phyloP scores from a whole-genome alignment of 2,888 invertebrate genomes.

The Megastigmus dorsalis region DNA sequence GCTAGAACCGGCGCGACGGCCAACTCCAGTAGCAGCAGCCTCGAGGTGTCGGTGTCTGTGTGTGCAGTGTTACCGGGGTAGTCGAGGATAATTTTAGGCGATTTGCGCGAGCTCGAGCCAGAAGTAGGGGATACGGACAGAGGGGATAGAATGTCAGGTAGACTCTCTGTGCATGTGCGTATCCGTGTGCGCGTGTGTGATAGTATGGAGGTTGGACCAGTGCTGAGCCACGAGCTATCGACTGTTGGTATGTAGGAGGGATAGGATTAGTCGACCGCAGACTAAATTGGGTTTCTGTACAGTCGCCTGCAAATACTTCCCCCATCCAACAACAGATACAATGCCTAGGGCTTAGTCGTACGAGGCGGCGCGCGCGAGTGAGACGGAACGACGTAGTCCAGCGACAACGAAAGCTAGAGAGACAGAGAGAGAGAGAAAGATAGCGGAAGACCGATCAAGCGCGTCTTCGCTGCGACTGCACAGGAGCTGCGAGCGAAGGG shows the following conservation, averaged over 20 bases:
- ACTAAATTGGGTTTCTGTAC: conserved; percentile 73
- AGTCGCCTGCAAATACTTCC: conserved; percentile 70
- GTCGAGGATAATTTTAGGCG: conserved; percentile 56
- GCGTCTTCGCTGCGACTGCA: neutral
- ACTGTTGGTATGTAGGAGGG: conserved; percentile 70
- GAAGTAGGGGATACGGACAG: neutral
- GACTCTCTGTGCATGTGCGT: neutral
- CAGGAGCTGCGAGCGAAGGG: neutral
- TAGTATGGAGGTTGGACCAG: conserved; percentile 52
- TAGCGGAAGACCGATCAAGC: conserved; percentile 53
- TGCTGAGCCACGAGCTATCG: conserved; percentile 68
- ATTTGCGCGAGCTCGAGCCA: conserved; percentile 36
- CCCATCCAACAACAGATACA: conserved; percentile 58
- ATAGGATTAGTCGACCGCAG: conserved; percentile 72
- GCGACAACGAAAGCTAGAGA: neutral
- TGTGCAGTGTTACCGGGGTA: neutral
- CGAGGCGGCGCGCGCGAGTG: no score
- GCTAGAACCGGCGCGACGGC: neutral
- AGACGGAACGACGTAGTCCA: conserved; percentile 1
- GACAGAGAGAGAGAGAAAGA: conserved; percentile 3
- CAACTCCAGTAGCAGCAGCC: no score
- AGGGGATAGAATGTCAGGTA: conserved; percentile 34
- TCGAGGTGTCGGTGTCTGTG: no score
- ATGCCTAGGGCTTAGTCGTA: conserved; percentile 57
- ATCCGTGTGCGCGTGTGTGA: neutral